Conservation (phyloP, 2,797 vertebrate species). For the Heliangelus exortis region DNA sequence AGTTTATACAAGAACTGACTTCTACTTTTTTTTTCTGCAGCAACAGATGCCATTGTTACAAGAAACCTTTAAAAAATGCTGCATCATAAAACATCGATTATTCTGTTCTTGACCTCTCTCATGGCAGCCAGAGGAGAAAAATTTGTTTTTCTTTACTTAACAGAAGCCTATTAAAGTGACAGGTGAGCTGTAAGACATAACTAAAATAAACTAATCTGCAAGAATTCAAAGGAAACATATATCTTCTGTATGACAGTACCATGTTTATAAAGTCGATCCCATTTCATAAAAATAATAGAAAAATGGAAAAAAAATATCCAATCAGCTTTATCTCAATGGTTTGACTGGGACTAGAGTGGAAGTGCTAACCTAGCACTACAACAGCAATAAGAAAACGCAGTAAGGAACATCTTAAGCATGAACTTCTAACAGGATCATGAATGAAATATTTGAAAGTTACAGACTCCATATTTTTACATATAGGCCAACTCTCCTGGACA, state of each 20-base stretch:
- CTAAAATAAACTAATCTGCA: neutral
- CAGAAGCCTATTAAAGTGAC: slow-evolving; percentile 12
- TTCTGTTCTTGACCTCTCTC: slow-evolving; percentile 14
- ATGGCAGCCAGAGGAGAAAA: neutral
- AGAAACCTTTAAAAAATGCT: neutral
- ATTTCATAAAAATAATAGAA: neutral
- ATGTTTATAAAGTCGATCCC: neutral
- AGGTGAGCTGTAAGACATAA: slow-evolving; percentile 18
- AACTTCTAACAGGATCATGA: neutral
- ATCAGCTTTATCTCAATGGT: neutral
- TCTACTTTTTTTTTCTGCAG: slow-evolving; percentile 1
- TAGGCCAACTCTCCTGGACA: neutral
- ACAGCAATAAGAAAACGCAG: neutral
- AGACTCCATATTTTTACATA: neutral
- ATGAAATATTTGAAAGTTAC: neutral
- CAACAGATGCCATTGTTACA: neutral
- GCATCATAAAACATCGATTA: neutral
- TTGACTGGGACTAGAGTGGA: neutral
- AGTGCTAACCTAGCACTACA: neutral
- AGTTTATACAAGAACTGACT: neutral
- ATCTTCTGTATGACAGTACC: neutral
- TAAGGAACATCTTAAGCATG: neutral
- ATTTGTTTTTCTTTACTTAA: neutral
- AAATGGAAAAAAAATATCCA: neutral
- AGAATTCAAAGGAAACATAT: neutral